Percentiles rank a stretch among this genome's conserved stretches.
These are phyloP conservation scores for Balaeniceps rex DNA, from an alignment of 2,113 vertebrate genomes.

Conservation along the genomic window DNA sequence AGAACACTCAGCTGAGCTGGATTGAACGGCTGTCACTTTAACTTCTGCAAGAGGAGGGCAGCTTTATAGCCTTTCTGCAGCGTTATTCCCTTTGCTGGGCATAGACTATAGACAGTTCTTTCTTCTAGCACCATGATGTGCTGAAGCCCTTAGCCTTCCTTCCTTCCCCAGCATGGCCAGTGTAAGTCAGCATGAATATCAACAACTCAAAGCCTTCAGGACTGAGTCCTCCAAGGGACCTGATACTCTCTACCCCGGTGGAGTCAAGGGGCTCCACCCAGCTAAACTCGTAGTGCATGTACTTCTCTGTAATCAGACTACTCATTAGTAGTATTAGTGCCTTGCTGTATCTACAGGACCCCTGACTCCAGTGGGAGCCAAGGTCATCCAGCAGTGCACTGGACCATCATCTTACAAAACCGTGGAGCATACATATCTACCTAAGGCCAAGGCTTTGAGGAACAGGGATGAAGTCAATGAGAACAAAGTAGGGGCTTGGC, in stretches of 20 bases:
- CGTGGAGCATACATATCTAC: background rate
- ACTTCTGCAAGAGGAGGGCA: background rate
- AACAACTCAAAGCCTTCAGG: background rate
- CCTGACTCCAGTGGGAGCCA: background rate
- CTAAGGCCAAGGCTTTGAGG: background rate
- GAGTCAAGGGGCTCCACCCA: fast-evolving
- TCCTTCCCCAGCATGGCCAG: background rate
- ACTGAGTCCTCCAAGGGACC: background rate
- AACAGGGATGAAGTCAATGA: background rate
- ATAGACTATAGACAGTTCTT: background rate
- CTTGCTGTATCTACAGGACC: background rate
- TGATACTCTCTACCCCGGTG: background rate
- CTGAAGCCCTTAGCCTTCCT: background rate
- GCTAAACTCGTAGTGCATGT: fast-evolving
- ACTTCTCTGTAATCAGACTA: background rate
- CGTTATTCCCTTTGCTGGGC: background rate
- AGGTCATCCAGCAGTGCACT: background rate
- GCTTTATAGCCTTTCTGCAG: background rate
- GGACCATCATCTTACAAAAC: background rate
- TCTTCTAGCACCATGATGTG: background rate
- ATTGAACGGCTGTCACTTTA: background rate
- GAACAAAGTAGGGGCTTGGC: background rate
- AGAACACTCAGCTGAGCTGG: background rate
- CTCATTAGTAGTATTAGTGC: background rate
- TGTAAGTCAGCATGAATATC: background rate